Conservation (phyloP, 1,140 invertebrate genomes). For the Belonocnema kinseyi region DNA sequence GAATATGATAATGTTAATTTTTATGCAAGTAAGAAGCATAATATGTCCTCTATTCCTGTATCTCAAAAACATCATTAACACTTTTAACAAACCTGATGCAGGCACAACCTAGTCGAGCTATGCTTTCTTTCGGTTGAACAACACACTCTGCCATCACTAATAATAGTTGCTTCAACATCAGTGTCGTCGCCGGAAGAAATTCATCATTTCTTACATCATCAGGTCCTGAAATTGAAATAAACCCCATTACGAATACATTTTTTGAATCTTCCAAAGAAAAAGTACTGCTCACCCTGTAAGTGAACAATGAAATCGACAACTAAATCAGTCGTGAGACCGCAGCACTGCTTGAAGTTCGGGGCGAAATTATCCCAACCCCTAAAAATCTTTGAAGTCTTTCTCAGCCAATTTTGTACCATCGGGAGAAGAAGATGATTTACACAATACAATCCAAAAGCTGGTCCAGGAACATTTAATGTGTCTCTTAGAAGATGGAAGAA, state of each 20-base stretch:
- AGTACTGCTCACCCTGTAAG: conserved; percentile 73
- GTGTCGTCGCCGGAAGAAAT: conserved; percentile 78
- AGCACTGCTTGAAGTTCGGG: conserved; percentile 94
- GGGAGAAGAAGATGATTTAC: conserved; percentile 93
- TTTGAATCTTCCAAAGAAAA: not conserved
- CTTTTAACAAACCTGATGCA: conserved; percentile 82
- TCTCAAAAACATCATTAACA: conserved; percentile 13
- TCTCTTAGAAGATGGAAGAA: conserved; percentile 89
- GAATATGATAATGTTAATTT: too few relatives aligned
- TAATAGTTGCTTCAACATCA: conserved; percentile 91
- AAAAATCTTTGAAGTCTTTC: conserved; percentile 81
- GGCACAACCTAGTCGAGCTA: conserved; percentile 93
- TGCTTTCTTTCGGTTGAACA: conserved; percentile 90
- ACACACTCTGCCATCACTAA: conserved; percentile 93
- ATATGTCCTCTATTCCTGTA: conserved; percentile 3
- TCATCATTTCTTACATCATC: conserved; percentile 63
- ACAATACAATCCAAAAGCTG: conserved; percentile 91
- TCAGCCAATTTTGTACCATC: conserved; percentile 92
- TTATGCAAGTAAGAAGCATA: too few relatives aligned
- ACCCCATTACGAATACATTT: not conserved
- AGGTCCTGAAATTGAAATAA: conserved; percentile 55
- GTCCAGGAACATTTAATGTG: conserved; percentile 85
- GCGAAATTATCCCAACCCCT: conserved; percentile 85
- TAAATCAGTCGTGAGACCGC: conserved; percentile 91
- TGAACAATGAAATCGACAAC: conserved; percentile 88